A percentile compares a stretch with the other conserved stretches of the same genome.
Conservation (phyloP, 2,797 vertebrate genomes). For the Macropus fuliginosus region DNA sequence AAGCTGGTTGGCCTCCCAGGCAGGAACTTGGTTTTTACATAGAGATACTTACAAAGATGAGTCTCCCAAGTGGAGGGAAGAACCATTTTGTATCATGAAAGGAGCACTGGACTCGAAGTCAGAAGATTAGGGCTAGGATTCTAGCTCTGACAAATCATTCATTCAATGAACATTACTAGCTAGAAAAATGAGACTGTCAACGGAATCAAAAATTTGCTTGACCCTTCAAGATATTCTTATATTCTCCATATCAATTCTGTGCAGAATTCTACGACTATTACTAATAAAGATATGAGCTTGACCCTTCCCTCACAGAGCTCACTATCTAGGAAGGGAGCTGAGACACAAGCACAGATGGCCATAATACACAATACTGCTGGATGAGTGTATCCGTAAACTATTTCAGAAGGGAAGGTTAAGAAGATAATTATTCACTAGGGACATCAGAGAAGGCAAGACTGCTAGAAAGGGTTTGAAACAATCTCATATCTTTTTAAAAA, state of each 20-base stretch:
- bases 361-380: neutral
- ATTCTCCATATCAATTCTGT: neutral
- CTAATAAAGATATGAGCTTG: neutral
- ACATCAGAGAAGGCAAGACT: neutral
- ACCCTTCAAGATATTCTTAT: neutral
- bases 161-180: neutral
- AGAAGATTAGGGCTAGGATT: neutral
- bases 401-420: neutral
- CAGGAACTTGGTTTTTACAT: neutral
- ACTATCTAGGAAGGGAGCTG: neutral
- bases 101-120: neutral
- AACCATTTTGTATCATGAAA: neutral
- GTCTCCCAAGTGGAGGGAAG: neutral
- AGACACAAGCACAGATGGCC: too few species aligned
- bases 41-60: neutral
- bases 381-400: neutral
- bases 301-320: neutral
- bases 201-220: neutral
- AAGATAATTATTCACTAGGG: neutral
- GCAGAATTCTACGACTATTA: too few species aligned
- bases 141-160: neutral
- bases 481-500: neutral
- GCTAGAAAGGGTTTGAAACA: neutral
- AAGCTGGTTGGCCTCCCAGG: neutral
- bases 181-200: neutral